Evolutionary conservation across 2,113 vertebrate genomes (phyloP).

Genomic region (Ophiodon elongatus): DNA sequence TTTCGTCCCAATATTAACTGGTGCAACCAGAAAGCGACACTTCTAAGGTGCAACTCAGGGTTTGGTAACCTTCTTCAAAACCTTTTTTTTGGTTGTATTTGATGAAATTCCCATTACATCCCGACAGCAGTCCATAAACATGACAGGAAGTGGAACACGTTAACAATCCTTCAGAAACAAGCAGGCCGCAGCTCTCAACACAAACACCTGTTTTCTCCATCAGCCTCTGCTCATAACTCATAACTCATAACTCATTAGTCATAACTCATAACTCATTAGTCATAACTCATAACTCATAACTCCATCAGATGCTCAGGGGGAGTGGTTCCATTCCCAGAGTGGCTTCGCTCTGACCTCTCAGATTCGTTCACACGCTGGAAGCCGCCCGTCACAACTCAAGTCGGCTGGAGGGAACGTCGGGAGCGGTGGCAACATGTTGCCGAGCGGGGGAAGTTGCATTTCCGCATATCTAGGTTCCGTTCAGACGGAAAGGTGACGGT

Average conservation of each 20-base stretch:
- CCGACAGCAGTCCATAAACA: too few relatives aligned
- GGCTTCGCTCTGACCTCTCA: too few relatives aligned
- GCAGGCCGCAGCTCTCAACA: slow-evolving; percentile 2
- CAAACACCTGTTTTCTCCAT: slow-evolving; percentile 55
- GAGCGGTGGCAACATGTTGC: background rate
- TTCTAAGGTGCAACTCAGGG: too few relatives aligned
- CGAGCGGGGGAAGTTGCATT: too few relatives aligned
- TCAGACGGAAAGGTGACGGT: background rate
- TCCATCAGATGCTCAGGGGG: slow-evolving; percentile 25
- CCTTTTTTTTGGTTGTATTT: too few relatives aligned
- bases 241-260: too few relatives aligned
- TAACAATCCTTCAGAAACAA: background rate
- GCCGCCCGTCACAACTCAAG: too few relatives aligned
- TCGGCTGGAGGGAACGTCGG: too few relatives aligned
- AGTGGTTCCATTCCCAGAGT: slow-evolving; percentile 7
- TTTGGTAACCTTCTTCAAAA: too few relatives aligned
- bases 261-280: too few relatives aligned
- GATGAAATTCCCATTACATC: too few relatives aligned
- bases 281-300: background rate
- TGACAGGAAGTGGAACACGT: background rate
- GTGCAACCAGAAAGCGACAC: background rate
- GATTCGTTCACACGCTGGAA: too few relatives aligned
- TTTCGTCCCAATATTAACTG: background rate
- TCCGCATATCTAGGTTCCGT: background rate
- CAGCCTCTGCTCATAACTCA: slow-evolving; percentile 1